Evolutionary conservation across 2,888 invertebrate genomes (phyloP).

Genomic region (Erebia aethiops): DNA sequence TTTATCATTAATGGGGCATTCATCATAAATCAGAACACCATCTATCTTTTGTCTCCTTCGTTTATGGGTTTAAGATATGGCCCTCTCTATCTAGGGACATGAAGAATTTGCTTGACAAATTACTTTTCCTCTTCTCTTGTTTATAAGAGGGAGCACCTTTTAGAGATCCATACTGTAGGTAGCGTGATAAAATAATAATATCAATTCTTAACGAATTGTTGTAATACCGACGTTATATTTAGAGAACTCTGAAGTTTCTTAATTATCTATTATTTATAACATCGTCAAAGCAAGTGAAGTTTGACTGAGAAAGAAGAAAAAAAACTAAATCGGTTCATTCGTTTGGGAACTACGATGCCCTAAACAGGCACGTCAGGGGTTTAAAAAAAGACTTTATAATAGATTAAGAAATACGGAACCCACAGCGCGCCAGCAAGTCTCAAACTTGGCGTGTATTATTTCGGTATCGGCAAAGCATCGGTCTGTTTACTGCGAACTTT

Average conservation of each 20-base stretch:
- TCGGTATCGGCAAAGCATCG: constrained; percentile 58
- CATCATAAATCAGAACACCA: constrained; percentile 57
- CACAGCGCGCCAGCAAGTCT: background rate
- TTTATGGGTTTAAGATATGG: constrained; percentile 31
- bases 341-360: too few relatives aligned
- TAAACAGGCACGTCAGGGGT: too few relatives aligned
- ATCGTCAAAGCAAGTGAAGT: too few relatives aligned
- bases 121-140: constrained; percentile 75
- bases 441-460: constrained; percentile 25
- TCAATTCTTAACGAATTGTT: too few relatives aligned
- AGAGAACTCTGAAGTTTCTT: too few relatives aligned
- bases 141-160: constrained; percentile 50
- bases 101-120: constrained; percentile 79
- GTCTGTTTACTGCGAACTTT: constrained; percentile 71
- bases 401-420: background rate
- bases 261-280: too few relatives aligned
- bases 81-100: constrained; percentile 52
- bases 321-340: too few relatives aligned
- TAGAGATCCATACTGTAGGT: constrained; percentile 3
- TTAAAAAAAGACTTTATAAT: background rate
- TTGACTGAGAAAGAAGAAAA: too few relatives aligned
- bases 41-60: constrained; percentile 40
- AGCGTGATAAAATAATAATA: too few relatives aligned
- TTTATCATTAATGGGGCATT: constrained; percentile 66
- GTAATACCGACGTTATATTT: too few relatives aligned